A percentile compares a stretch with the other conserved stretches of the same genome.
Conservation (phyloP, 1,140 invertebrate genomes). For the Eurosta solidaginis region DNA sequence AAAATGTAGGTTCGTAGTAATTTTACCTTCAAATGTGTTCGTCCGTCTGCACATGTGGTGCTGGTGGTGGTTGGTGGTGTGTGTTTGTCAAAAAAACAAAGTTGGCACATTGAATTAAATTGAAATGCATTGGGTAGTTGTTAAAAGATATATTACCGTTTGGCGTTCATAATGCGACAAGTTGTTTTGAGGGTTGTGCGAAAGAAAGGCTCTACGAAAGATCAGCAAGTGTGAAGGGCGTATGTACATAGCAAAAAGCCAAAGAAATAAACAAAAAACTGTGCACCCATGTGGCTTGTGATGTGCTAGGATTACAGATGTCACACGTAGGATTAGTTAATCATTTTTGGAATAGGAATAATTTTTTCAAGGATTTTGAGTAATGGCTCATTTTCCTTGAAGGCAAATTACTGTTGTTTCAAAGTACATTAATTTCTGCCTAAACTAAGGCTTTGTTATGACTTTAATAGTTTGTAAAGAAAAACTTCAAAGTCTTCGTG, state of each 20-base stretch:
- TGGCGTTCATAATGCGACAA: slow-evolving; percentile 24
- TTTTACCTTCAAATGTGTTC: neutral
- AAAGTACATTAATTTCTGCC: too few species aligned
- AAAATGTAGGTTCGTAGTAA: neutral
- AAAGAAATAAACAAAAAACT: neutral
- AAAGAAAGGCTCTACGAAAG: neutral
- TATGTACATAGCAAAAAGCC: neutral
- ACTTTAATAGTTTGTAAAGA: too few species aligned
- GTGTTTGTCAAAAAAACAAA: neutral
- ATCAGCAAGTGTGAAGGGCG: neutral
- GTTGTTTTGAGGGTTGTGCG: neutral
- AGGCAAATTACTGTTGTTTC: too few species aligned
- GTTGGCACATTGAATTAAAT: slow-evolving; percentile 28
- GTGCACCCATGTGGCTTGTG: neutral
- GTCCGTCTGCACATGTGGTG: neutral
- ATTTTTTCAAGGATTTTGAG: neutral
- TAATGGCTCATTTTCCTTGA: neutral
- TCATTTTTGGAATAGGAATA: neutral
- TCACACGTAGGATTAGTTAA: neutral
- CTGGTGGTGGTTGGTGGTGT: neutral
- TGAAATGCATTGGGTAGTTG: slow-evolving; percentile 23
- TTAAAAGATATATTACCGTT: slow-evolving; percentile 21
- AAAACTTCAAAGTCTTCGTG: too few species aligned
- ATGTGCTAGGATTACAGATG: neutral
- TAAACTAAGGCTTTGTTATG: too few species aligned